phyloP scores from a whole-genome alignment of 2,888 invertebrate genomes.

The Fissipunctia ypsillon region DNA sequence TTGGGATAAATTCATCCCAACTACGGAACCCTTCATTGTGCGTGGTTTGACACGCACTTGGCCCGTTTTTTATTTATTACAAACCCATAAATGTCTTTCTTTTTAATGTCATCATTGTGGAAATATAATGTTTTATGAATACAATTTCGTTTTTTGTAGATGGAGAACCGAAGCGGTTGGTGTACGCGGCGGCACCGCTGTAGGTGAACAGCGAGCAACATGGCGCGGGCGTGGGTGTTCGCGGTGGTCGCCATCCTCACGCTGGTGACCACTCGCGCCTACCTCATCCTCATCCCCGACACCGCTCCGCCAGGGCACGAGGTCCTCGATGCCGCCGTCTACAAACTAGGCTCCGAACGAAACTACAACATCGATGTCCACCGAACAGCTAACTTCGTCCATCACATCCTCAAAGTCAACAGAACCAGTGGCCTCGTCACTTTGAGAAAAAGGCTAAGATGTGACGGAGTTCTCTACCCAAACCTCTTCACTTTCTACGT shows the following conservation, averaged over 20 bases:
- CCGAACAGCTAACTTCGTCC: conserved; percentile 95
- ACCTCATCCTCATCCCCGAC: conserved; percentile 91
- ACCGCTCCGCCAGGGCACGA: conserved; percentile 91
- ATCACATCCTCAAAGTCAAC: conserved; percentile 94
- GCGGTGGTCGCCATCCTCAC: conserved; percentile 77
- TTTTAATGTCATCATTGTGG: background rate
- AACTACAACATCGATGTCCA: conserved; percentile 95
- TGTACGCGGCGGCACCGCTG: conserved; percentile 84
- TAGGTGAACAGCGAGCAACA: conserved; percentile 80
- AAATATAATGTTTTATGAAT: conserved; percentile 14
- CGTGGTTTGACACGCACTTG: too few species aligned
- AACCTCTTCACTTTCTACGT: conserved; percentile 96
- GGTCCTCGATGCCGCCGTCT: conserved; percentile 95
- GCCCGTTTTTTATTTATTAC: conserved; percentile 3
- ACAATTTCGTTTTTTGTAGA: conserved; percentile 76
- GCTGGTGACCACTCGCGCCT: conserved; percentile 82
- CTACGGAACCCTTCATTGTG: too few species aligned
- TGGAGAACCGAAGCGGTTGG: conserved; percentile 77
- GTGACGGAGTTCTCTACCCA: conserved; percentile 95
- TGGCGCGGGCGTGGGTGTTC: conserved; percentile 79
- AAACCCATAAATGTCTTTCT: conserved; percentile 5
- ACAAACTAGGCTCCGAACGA: conserved; percentile 94
- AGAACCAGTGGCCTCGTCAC: conserved; percentile 93
- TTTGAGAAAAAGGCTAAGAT: conserved; percentile 93
- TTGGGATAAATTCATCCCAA: too few species aligned